Base-by-base conservation (phyloP, 1,140 invertebrate species). In the Megalopta genalis region DNA sequence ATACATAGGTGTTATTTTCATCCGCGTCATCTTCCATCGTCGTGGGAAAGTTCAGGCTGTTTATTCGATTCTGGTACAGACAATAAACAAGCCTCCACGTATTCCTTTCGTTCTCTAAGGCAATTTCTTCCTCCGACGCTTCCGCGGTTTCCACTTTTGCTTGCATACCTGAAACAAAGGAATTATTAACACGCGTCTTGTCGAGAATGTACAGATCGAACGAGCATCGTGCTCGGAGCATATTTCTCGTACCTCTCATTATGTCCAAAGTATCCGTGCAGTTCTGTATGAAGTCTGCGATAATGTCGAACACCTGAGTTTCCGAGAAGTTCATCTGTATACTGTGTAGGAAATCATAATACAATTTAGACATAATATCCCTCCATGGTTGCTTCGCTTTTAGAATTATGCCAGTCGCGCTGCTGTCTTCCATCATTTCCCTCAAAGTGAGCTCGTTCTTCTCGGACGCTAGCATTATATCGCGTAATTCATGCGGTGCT, bases 71-170 rank as follows among this genome's bases (percentile, higher is more conserved):
- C 85, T 96, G 94, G 91, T 96, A 98, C 5, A 99, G 91, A 79
- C 95, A 96, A 83, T 95, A 94, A 12, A 98, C 85, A 46, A 99
- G 93, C 82, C 97, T 94, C 98, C 98, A 98, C 9, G 96, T 98
- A 88, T 98, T 97, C 62, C 96, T 94, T 90, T 99, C 98, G 88
- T 96, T 95, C 75, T 96, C 95, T 6, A 97, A 88, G 73, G 86
- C 89, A 52, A 88, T 83, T 83, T 93, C 92, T 68, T 93, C 92
- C 23, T 84, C 81, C 0, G 90, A 90, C 42, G 90, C 27, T 80
- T 92, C 82, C 0, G 59, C 77, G 88, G 94, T 96, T 95, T 92
- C 93, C 86, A 90, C 94, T 93, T 89, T 95, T 86, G 83, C 92
- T 85, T 91, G 94, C 94, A 92, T 94, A 91, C 87, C 94, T 92